Evolutionary conservation across 2,797 vertebrate genomes (phyloP).

Genomic region (Spatula versicolor): DNA sequence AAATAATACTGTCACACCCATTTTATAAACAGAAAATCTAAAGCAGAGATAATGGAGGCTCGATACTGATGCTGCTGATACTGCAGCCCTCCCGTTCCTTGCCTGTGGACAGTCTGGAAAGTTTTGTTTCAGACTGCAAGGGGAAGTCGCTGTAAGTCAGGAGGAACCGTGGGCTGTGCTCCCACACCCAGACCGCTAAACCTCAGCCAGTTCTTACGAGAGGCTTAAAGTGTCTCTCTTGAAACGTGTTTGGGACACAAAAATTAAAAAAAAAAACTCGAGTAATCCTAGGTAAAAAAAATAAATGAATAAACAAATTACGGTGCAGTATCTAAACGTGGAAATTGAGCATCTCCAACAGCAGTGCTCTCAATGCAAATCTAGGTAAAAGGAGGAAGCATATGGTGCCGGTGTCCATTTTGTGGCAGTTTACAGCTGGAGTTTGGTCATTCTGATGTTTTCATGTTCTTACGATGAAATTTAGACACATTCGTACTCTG

Average conservation of each 20-base stretch:
- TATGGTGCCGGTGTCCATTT: neutral
- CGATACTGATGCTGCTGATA: neutral
- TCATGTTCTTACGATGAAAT: neutral
- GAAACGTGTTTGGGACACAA: neutral
- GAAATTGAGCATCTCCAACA: neutral
- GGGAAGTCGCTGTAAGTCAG: neutral
- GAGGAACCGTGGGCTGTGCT: neutral
- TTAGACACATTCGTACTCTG: neutral
- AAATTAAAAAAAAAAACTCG: neutral
- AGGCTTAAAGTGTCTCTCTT: neutral
- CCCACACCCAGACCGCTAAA: neutral
- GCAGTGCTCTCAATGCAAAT: neutral
- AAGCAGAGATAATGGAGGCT: constrained; percentile 4
- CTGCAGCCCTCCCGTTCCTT: neutral
- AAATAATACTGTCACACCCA: constrained; percentile 41
- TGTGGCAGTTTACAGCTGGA: neutral
- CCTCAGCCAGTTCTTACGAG: neutral
- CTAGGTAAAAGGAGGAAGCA: neutral
- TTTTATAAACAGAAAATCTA: constrained; percentile 28
- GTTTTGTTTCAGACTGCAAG: neutral
- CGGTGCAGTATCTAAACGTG: neutral
- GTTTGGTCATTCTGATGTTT: neutral
- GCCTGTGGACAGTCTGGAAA: neutral
- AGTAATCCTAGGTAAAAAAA: neutral
- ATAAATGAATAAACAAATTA: no score